Evolutionary conservation across 2,888 invertebrate species (phyloP), one percentile per base, ranked within the genome.

Genomic region (Conistra vaccinii): DNA sequence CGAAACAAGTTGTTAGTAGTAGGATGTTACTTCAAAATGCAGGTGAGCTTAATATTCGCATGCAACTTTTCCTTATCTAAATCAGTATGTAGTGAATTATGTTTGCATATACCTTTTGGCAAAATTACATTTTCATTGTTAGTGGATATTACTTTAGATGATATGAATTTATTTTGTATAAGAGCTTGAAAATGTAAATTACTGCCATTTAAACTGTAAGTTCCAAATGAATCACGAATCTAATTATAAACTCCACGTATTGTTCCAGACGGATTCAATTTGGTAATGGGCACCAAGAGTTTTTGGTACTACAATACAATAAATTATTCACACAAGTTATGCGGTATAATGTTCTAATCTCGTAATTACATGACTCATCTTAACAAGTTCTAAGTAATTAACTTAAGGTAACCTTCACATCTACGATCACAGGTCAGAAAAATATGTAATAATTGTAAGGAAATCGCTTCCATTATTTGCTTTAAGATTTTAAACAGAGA

Each of bases 331-430:
- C 57, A 78, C 68, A 68, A 73, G 55, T 65, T 67, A 80, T 58
- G 82, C 55, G 39, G 39, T 67, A 29, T 57, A 57, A 35, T 53
- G 57, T 69, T 65, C 45, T 65, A 55, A 76, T 70, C 26, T 70
- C 12, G 51, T 61, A 68, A 70, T 76, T 68, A 73, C 14, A 72
- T 83, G 77, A 83, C 55, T 83, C 83, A 80, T 69, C 73, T 57
- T 61, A 67, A 55, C 10, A 68, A 48, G 23, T 71, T 75, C 71
- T 45, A 63, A 62, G 78, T 78, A 69, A 78, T 70, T 67, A 63
- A 29, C n/a, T 57, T 61, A 48, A 68, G 20, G 32, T 82, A 80
- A 76, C 83, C 83, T 83, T 83, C 76, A 80, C 53, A 76, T 32
- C 1, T 61, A 14, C 58, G 57, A 68, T 68, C 60, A 62, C 29